Evolutionary conservation across 2,888 invertebrate genomes (phyloP).

Genomic region (Nebria salina): DNA sequence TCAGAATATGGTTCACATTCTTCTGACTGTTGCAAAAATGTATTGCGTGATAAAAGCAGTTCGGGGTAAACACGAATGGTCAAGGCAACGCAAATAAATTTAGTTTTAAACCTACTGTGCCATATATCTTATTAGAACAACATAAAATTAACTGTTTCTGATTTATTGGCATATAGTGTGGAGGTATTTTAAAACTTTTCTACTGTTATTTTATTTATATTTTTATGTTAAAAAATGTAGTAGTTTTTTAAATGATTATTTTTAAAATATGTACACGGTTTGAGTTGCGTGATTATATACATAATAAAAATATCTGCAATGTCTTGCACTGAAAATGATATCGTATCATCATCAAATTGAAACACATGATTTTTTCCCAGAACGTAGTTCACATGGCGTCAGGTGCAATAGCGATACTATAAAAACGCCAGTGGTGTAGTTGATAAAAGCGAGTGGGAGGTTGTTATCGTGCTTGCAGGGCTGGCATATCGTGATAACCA

Average conservation of each 20-base stretch:
- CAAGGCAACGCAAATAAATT: not conserved
- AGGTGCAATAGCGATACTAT: not conserved
- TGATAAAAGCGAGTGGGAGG: not conserved
- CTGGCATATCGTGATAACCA: not conserved
- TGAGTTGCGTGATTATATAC: not conserved
- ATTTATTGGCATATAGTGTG: not conserved
- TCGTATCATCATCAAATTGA: too few relatives aligned
- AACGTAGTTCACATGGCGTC: not conserved
- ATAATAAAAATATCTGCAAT: too few relatives aligned
- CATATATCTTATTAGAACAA: not conserved
- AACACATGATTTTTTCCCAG: not conserved
- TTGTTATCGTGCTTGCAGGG: not conserved
- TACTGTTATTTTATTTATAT: not conserved
- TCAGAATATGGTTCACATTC: too few relatives aligned
- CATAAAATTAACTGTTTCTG: conserved; percentile 1
- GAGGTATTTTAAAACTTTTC: not conserved
- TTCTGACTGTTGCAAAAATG: not conserved
- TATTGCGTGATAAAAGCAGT: not conserved
- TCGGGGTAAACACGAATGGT: not conserved
- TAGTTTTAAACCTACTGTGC: not conserved
- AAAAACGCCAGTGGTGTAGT: not conserved
- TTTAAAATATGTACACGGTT: not conserved
- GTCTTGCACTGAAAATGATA: too few relatives aligned
- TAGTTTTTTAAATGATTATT: not conserved
- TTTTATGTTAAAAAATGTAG: not conserved